These are phyloP conservation scores for Sebastes nivosus DNA, from an alignment of 2,797 vertebrate species.

Conservation along the genomic window DNA sequence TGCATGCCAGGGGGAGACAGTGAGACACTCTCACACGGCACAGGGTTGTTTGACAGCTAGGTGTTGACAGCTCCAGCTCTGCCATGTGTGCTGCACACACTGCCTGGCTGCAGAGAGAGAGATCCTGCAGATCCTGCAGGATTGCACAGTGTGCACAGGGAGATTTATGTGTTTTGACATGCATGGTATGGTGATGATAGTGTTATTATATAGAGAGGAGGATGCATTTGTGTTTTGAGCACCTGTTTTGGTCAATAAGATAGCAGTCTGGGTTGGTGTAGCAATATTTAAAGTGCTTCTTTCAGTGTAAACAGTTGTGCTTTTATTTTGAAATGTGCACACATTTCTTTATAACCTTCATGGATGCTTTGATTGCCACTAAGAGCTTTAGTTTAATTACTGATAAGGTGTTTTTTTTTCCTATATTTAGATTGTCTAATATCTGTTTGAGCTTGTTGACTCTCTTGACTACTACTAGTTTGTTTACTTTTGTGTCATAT, in stretches of 20 bases:
- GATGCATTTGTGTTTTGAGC: background rate
- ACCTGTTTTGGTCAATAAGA: background rate
- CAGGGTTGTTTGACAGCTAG: slow-evolving; percentile 50
- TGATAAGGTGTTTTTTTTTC: too few relatives aligned
- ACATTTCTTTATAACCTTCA: too few relatives aligned
- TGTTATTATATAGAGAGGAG: background rate
- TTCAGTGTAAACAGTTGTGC: background rate
- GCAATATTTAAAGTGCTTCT: background rate
- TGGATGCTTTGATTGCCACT: background rate
- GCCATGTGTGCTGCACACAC: slow-evolving; percentile 62
- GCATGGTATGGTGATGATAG: background rate
- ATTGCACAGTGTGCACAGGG: background rate
- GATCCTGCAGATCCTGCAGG: background rate
- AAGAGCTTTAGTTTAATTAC: too few relatives aligned
- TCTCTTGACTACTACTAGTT: background rate
- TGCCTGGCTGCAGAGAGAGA: too few relatives aligned
- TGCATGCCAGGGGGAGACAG: slow-evolving; percentile 73
- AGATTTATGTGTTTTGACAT: background rate
- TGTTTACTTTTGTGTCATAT: too few relatives aligned
- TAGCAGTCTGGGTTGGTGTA: background rate
- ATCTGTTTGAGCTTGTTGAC: background rate
- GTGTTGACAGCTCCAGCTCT: slow-evolving; percentile 64
- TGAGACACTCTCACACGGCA: background rate
- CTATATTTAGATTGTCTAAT: too few relatives aligned
- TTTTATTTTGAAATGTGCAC: too few relatives aligned